Percentiles rank a stretch among this genome's conserved stretches.
Conservation (phyloP, 2,797 vertebrate genomes). For the Sparus aurata region DNA sequence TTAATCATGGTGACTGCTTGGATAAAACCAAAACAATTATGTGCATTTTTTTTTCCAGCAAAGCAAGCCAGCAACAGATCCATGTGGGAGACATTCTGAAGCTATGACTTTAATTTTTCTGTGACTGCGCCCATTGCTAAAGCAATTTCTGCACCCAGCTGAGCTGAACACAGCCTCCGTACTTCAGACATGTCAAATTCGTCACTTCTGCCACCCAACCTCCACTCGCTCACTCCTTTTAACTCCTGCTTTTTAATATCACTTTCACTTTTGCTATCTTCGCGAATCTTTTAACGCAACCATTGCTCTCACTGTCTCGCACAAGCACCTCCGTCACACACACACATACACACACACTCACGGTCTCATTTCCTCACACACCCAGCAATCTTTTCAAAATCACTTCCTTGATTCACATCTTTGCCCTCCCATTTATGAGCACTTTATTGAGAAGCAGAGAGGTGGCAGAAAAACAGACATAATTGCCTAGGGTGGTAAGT, state of each 20-base stretch:
- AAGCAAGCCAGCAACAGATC: neutral
- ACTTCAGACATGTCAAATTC: slow-evolving; percentile 53
- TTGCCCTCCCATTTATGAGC: slow-evolving; percentile 81
- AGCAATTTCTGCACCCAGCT: slow-evolving; percentile 34
- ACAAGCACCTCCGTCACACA: neutral
- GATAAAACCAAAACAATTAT: neutral
- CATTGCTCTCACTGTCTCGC: slow-evolving; percentile 40
- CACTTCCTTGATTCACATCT: slow-evolving; percentile 84
- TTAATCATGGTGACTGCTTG: no score
- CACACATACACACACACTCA: slow-evolving; percentile 34
- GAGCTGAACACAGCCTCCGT: slow-evolving; percentile 35
- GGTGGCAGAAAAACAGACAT: slow-evolving; percentile 82
- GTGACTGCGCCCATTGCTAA: neutral
- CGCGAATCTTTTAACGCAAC: slow-evolving; percentile 67
- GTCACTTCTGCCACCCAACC: slow-evolving; percentile 50
- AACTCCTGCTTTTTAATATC: slow-evolving; percentile 71
- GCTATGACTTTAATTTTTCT: slow-evolving; percentile 11
- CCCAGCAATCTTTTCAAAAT: slow-evolving; percentile 80
- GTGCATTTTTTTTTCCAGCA: neutral
- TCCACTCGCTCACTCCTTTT: slow-evolving; percentile 43
- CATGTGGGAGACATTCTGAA: neutral
- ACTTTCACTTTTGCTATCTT: slow-evolving; percentile 71
- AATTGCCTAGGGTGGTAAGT: slow-evolving; percentile 83
- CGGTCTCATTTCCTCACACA: slow-evolving; percentile 82
- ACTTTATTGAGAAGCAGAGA: slow-evolving; percentile 84